A percentile compares a stretch with the other conserved stretches of the same genome.
Evolutionary conservation across 2,113 vertebrate genomes (phyloP).

Genomic region (Columba janthina): DNA sequence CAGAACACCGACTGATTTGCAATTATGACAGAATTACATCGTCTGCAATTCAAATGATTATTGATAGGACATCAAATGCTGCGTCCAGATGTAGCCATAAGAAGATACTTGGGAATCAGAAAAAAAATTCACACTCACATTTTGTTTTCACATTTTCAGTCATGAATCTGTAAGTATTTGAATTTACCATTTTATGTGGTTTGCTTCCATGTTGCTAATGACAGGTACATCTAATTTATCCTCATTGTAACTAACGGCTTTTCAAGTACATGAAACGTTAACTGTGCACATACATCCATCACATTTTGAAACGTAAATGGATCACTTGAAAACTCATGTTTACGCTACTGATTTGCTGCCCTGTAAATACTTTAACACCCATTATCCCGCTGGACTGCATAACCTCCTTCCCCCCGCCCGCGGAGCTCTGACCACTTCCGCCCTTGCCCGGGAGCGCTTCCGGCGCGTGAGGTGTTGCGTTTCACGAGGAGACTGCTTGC

Average conservation of each 20-base stretch:
- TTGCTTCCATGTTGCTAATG: background rate
- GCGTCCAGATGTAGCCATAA: background rate
- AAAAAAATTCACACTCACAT: background rate
- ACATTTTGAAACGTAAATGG: background rate
- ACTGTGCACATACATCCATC: background rate
- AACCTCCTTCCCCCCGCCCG: no score
- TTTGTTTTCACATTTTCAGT: background rate
- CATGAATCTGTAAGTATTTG: background rate
- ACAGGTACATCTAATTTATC: background rate
- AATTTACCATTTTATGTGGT: background rate
- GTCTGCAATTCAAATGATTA: background rate
- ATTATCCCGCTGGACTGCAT: background rate
- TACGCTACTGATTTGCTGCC: background rate
- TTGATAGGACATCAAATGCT: background rate
- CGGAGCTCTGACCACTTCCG: background rate
- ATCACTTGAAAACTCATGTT: background rate
- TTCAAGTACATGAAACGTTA: background rate
- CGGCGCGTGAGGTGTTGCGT: rapidly evolving
- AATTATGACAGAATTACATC: background rate
- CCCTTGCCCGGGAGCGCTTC: background rate
- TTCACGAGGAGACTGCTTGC: rapidly evolving
- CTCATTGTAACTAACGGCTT: background rate
- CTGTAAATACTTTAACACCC: background rate
- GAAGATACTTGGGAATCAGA: background rate
- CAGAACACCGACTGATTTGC: background rate